phyloP scores from a whole-genome alignment of 2,113 vertebrate species.

The Heterotis niloticus region DNA sequence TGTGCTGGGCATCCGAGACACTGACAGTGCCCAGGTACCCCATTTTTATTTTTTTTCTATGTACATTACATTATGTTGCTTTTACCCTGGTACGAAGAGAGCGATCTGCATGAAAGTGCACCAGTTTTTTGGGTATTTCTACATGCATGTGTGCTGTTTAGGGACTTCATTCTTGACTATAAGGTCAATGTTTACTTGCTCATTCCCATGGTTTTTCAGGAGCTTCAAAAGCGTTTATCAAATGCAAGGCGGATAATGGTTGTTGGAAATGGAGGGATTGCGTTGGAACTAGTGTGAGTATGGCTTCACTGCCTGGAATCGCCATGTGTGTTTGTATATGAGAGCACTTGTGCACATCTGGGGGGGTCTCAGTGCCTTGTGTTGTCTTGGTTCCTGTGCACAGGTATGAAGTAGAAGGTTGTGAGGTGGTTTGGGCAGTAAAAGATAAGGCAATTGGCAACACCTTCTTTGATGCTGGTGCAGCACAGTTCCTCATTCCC shows the following conservation, averaged over 20 bases:
- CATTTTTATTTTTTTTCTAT: background rate
- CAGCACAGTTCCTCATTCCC: constrained; percentile 87
- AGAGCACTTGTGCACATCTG: background rate
- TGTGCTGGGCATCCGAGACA: constrained; percentile 91
- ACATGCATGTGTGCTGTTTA: too few relatives aligned
- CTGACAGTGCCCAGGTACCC: constrained; percentile 89
- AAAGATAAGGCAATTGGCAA: constrained; percentile 95
- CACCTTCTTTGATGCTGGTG: constrained; percentile 91
- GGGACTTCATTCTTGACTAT: background rate
- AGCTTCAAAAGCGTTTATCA: constrained; percentile 82
- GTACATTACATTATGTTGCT: too few relatives aligned
- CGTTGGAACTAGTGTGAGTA: constrained; percentile 91
- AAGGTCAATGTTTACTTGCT: background rate
- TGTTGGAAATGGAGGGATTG: constrained; percentile 93
- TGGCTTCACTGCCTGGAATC: too few relatives aligned
- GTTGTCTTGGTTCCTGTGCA: background rate
- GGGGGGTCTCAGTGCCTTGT: background rate
- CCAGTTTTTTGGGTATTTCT: too few relatives aligned
- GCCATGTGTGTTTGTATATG: background rate
- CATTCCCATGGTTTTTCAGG: constrained; percentile 61
- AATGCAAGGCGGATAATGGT: constrained; percentile 81
- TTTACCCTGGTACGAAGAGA: background rate
- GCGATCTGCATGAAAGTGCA: background rate
- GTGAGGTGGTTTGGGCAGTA: constrained; percentile 92
- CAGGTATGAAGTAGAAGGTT: constrained; percentile 83